Evolutionary conservation across 2,888 invertebrate species (phyloP).

Genomic region (Ophion costatus): DNA sequence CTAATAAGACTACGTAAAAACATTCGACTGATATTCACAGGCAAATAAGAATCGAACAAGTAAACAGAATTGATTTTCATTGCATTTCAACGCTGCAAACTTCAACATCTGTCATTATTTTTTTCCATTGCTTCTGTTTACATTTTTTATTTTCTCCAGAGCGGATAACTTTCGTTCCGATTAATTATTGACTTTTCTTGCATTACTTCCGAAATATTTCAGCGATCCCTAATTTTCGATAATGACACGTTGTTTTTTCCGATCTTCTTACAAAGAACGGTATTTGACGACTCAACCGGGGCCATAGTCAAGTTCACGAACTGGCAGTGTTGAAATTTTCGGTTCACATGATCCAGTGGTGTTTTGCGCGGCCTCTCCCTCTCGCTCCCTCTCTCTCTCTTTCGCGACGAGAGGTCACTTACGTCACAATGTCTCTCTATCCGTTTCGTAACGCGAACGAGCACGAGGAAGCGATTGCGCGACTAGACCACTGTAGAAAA

Average conservation of each 20-base stretch:
- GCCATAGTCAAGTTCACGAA: conserved; percentile 39
- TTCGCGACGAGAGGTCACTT: conserved; percentile 44
- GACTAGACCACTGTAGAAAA: conserved; percentile 43
- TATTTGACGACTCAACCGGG: neutral
- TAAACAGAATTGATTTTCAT: too few species aligned
- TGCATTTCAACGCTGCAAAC: too few species aligned
- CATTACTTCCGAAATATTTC: too few species aligned
- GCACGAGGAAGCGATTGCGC: conserved; percentile 49
- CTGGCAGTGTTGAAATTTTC: conserved; percentile 10
- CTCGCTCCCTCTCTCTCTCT: neutral
- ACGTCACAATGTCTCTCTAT: conserved; percentile 48
- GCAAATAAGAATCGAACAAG: too few species aligned
- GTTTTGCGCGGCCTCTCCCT: conserved; percentile 1
- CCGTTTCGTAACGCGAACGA: conserved; percentile 37
- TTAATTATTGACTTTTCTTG: too few species aligned
- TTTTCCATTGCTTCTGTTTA: neutral
- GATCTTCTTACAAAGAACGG: too few species aligned
- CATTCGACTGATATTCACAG: too few species aligned
- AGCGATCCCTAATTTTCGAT: too few species aligned
- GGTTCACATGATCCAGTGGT: conserved; percentile 13
- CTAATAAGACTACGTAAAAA: too few species aligned
- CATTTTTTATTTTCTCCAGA: too few species aligned
- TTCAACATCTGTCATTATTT: neutral
- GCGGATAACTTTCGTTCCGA: too few species aligned
- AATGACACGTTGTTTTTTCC: too few species aligned